A percentile compares a stretch with the other conserved stretches of the same genome.
Evolutionary conservation across 1,140 invertebrate species (phyloP).

Genomic region (Anastrepha ludens): DNA sequence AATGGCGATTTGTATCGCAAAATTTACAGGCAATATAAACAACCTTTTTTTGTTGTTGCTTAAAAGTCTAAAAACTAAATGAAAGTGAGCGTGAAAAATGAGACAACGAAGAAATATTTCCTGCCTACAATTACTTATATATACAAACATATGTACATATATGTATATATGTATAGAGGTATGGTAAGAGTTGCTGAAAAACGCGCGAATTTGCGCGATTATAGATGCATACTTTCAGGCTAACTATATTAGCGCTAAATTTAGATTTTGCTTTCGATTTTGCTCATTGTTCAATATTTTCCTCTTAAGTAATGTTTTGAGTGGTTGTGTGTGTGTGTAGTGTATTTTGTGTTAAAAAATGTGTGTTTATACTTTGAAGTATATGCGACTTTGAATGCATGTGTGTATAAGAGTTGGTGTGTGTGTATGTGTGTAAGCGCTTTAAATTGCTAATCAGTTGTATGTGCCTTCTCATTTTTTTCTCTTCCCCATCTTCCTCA

Average conservation of each 20-base stretch:
- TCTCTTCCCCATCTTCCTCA: not conserved
- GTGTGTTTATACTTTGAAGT: not conserved
- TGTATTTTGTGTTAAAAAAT: not conserved
- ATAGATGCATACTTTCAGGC: no score
- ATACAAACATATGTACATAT: no score
- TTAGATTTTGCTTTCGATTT: no score
- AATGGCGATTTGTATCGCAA: not conserved
- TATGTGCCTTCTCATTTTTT: not conserved
- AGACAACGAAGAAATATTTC: not conserved
- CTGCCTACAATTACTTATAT: no score
- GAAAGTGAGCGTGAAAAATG: not conserved
- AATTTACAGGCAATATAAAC: not conserved
- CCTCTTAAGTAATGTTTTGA: no score
- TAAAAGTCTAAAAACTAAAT: conserved; percentile 11
- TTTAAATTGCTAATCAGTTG: conserved; percentile 39
- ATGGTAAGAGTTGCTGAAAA: not conserved
- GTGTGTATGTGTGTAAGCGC: conserved; percentile 19
- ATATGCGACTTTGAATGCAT: not conserved
- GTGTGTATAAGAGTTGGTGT: not conserved
- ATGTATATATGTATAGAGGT: not conserved
- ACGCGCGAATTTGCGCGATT: no score
- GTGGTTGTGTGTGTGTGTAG: not conserved
- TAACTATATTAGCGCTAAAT: no score
- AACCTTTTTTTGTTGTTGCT: not conserved
- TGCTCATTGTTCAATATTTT: no score